Base-by-base conservation (phyloP, 2,888 invertebrate genomes). In the Dynastes grantii region DNA sequence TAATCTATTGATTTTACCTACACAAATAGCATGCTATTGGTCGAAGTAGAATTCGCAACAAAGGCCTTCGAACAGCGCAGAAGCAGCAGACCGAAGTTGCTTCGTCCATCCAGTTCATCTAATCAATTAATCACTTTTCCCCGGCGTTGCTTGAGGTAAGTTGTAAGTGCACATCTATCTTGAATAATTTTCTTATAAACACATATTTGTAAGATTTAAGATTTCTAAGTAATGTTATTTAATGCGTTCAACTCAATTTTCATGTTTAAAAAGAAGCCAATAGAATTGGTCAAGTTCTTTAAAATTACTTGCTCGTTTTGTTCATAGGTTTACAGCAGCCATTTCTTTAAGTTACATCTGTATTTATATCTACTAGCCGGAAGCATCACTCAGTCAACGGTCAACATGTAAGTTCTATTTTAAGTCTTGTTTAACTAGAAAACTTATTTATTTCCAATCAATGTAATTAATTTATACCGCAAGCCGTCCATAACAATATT, bases 361-460 rank as follows among this genome's bases (percentile, higher is more conserved):
- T 8, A 49, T 68, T 68, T 68, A 68, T 51, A 22, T 13, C 68
- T 27, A 11, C 27, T 68, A 51, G 27, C 27, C 6, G 11, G 13
- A 3, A 29, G 13, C 68, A 68, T 68, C 68, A 22, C 2, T 49
- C 11, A 22, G 13, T 51, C 11, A 11, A 6, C 5, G 29, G n/a
- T 27, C 11, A 68, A 68, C 32, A 68, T 68, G 68, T 68, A 68
- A 68, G 68, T 68, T 68, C n/a, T 27, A n/a, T 29, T 29, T 51
- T 68, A 68, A 9, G 51, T n/a, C 11, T 68, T 22, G 11, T 29
- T 63, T 3, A 45, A 45, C 45, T 8, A 11, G 32, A 63, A 9
- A 32, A 63, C 13, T 32, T 63, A 29, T 63, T 32, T 63, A 63
- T 63, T 29, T 63, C 6, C 13, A 32, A 29, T 45, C 3, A 5